Percentiles rank a stretch among this genome's conserved stretches.
Evolutionary conservation across 2,888 invertebrate species (phyloP).

Genomic region (Lithophane socia): DNA sequence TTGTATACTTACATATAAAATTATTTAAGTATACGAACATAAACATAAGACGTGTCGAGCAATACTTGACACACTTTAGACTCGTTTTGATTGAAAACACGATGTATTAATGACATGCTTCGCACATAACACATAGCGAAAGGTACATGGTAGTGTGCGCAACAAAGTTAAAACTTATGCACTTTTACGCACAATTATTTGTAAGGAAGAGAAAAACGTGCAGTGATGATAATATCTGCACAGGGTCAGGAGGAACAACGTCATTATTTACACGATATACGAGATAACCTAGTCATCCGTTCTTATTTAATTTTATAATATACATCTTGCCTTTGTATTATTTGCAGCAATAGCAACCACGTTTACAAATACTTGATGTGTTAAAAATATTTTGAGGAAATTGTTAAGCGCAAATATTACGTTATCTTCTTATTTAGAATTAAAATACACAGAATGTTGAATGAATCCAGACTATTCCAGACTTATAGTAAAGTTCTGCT

Average conservation of each 20-base stretch:
- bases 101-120: slow-evolving; percentile 3
- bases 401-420: too few relatives aligned
- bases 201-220: background rate
- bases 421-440: too few relatives aligned
- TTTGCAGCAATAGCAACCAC: background rate
- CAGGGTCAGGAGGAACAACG: background rate
- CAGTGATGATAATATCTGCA: background rate
- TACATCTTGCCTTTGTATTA: background rate
- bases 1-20: too few relatives aligned
- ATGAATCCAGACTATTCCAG: too few relatives aligned
- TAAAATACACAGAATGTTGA: too few relatives aligned
- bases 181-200: slow-evolving; percentile 2
- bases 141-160: background rate
- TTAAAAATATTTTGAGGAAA: too few relatives aligned
- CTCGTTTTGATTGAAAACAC: slow-evolving; percentile 11
- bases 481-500: background rate
- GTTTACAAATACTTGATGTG: too few relatives aligned
- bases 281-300: background rate
- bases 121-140: background rate
- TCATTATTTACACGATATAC: background rate
- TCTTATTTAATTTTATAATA: too few relatives aligned
- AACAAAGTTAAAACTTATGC: background rate
- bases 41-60: background rate
- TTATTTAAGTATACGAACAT: background rate
- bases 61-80: background rate